Conservation (phyloP, 2,113 vertebrate species). For the Pantherophis guttatus region DNA sequence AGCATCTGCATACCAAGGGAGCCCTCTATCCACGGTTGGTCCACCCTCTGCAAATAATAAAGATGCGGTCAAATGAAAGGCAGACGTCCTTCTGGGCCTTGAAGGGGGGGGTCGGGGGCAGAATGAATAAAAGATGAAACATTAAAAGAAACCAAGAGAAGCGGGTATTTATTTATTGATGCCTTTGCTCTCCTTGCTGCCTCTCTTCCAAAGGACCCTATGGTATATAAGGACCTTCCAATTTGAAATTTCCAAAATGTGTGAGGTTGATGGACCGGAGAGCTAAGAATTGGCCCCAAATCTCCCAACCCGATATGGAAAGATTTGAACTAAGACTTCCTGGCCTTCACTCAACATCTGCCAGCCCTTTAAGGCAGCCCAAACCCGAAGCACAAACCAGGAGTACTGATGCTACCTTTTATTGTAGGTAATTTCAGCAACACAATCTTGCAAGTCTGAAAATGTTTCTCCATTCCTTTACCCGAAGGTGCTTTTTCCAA, state of each 20-base stretch:
- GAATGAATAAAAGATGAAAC: neutral
- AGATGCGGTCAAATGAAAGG: neutral
- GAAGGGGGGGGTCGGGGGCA: neutral
- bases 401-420: neutral
- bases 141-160: neutral
- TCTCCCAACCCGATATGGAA: neutral
- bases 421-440: neutral
- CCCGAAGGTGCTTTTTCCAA: neutral
- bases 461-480: neutral
- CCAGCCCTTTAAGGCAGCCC: neutral
- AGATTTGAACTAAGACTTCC: neutral
- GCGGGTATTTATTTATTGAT: neutral
- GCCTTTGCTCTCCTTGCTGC: neutral
- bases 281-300: neutral
- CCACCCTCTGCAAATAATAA: neutral
- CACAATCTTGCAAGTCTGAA: neutral
- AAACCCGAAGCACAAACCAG: neutral
- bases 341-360: neutral
- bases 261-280: neutral
- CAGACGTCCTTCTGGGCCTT: neutral
- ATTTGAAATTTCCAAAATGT: neutral
- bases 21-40: neutral
- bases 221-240: neutral
- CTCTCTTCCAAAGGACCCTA: neutral
- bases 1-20: neutral